A percentile compares a stretch with the other conserved stretches of the same genome.
These are phyloP conservation scores for Ladona fulva DNA, from an alignment of 1,140 invertebrate species.

Conservation along the genomic window DNA sequence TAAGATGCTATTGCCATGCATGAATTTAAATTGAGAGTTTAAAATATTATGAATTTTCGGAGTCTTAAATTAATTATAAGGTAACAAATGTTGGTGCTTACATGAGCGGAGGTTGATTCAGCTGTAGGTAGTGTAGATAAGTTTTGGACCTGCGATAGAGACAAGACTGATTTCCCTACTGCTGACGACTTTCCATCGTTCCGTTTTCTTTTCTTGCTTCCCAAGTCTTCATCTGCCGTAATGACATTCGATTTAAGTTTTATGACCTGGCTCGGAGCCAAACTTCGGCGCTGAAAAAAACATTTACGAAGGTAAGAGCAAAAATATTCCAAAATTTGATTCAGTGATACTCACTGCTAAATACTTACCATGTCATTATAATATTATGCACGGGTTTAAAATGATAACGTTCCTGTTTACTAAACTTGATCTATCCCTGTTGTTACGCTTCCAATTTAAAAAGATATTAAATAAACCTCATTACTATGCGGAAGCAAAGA, in stretches of 20 bases:
- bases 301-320: background rate
- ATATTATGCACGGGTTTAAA: background rate
- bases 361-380: background rate
- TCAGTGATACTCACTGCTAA: background rate
- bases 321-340: background rate
- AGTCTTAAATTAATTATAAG: no score
- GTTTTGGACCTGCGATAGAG: background rate
- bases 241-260: conserved; percentile 37
- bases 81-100: no score
- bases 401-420: no score
- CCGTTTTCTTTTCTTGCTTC: conserved; percentile 26
- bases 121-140: background rate
- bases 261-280: conserved; percentile 45
- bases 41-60: no score
- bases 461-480: no score
- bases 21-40: no score
- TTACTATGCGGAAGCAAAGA: no score
- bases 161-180: background rate
- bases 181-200: conserved; percentile 26
- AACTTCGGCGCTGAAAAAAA: conserved; percentile 35
- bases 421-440: no score
- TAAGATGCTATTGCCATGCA: no score
- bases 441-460: no score
- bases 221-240: conserved; percentile 25
- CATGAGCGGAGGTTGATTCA: background rate